Evolutionary conservation across 2,888 invertebrate species (phyloP), one percentile per base, ranked within the genome.

Genomic region (Incurvaria masculella): DNA sequence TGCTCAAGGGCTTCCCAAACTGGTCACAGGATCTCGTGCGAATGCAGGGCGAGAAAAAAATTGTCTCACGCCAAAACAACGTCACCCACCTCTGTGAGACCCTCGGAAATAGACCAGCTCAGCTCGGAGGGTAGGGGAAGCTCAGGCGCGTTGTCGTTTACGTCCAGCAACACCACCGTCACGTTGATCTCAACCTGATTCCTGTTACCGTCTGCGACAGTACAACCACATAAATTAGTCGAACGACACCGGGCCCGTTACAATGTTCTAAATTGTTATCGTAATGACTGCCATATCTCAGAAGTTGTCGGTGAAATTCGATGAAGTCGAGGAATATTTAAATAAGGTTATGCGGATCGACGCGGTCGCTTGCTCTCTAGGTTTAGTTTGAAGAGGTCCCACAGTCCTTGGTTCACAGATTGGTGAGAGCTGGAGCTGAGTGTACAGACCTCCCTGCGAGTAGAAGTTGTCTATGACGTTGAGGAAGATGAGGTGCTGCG

Each of bases 121-220:
- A 66, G 59, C 1, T 58, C 49, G 2, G 56, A 51, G 0, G 65
- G 64, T 1, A 56, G 50, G 0, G 80, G 81, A 56, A 81, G 57
- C 53, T 71, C 64, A 0, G 86, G 86, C 1, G 73, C 72, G 51
- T 85, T 80, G 61, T 86, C 83, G 56, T 87, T 86, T 2, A 84
- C 78, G 57, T 87, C 86, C 21, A 68, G 53, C 6, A 87, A 63
- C 1, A 75, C 65, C 2, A 85, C 73, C 17, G 61, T 61, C 21
- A 85, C 62, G 42, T 65, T 62, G 1, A 67, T 67, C 23, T 61
- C 61, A 2, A 38, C 41, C 27, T 17, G 26, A 53, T 76, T 73
- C 18, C 68, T 64, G 53, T 68, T 66, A 3, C 74, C 74, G 51
- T 72, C 76, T 79, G 59, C 44, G 47, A 49, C 46, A 27, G 51